These are phyloP conservation scores for Hirtodrosophila trivittata DNA, from an alignment of 2,888 invertebrate species.

Conservation along the genomic window DNA sequence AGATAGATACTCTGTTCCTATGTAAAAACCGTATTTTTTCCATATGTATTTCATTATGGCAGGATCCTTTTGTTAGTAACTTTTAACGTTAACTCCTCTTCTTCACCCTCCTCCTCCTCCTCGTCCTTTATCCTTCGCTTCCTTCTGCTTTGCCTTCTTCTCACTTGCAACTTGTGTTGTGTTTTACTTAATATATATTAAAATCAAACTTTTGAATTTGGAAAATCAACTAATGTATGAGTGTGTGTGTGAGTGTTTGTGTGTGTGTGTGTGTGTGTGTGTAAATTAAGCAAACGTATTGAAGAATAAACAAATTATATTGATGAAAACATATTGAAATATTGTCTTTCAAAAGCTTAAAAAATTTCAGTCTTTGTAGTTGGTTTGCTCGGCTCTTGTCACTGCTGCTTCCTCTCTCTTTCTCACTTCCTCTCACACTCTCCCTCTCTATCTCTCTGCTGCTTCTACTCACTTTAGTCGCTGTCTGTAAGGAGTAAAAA, in stretches of 20 bases:
- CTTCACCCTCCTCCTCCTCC: conserved; percentile 8
- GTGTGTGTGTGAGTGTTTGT: conserved; percentile 17
- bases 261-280: conserved; percentile 18
- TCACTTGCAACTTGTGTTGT: conserved; percentile 35
- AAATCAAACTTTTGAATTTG: conserved; percentile 17
- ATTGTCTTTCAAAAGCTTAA: conserved; percentile 84
- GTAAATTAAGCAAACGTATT: conserved; percentile 57
- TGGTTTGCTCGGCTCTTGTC: conserved; percentile 64
- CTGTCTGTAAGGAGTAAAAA: conserved; percentile 30
- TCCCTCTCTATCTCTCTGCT: conserved; percentile 8
- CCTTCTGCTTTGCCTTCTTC: conserved; percentile 49
- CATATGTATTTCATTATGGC: conserved; percentile 71
- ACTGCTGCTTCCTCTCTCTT: conserved; percentile 36
- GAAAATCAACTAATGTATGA: not conserved
- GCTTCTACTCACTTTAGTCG: conserved; percentile 25
- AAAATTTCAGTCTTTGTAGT: conserved; percentile 84
- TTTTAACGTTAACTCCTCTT: conserved; percentile 62
- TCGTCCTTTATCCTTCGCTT: conserved; percentile 19
- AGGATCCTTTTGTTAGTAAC: conserved; percentile 80
- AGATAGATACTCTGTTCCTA: conserved; percentile 46
- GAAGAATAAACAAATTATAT: conserved; percentile 39
- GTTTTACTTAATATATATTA: conserved; percentile 2
- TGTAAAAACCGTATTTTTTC: conserved; percentile 71
- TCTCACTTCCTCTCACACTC: conserved; percentile 32
- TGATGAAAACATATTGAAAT: conserved; percentile 79